Conservation (phyloP, 2,888 invertebrate species). For the Carterocephalus palaemon region DNA sequence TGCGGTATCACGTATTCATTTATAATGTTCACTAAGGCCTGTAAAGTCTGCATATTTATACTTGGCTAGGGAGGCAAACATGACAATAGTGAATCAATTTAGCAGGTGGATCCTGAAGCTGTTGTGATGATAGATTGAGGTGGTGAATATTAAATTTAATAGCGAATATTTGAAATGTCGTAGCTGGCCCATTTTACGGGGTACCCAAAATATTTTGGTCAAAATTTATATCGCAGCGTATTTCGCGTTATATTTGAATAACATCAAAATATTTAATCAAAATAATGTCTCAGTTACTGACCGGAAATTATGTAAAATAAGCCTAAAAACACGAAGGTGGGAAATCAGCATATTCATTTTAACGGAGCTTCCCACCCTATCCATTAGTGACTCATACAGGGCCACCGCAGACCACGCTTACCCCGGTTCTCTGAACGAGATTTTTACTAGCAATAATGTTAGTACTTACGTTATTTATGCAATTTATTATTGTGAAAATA, state of each 20-base stretch:
- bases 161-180: too few species aligned
- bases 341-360: conserved; percentile 73
- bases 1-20: too few species aligned
- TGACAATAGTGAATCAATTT: too few species aligned
- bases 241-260: conserved; percentile 26
- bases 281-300: conserved; percentile 62
- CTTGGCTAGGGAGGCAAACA: too few species aligned
- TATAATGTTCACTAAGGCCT: too few species aligned
- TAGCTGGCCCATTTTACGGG: too few species aligned
- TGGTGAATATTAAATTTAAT: too few species aligned
- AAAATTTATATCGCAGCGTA: conserved; percentile 5
- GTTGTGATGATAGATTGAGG: too few species aligned
- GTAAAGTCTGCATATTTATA: too few species aligned
- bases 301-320: conserved; percentile 73
- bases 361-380: conserved; percentile 58
- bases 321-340: conserved; percentile 64
- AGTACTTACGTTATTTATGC: conserved; percentile 38
- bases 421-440: conserved; percentile 8
- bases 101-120: too few species aligned
- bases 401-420: conserved; percentile 41
- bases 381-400: conserved; percentile 65
- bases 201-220: too few species aligned
- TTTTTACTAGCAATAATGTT: conserved; percentile 46
- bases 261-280: conserved; percentile 52
- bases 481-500: too few species aligned